Evolutionary conservation across 2,797 vertebrate species (phyloP).

Genomic region (Pogoniulus pusillus): DNA sequence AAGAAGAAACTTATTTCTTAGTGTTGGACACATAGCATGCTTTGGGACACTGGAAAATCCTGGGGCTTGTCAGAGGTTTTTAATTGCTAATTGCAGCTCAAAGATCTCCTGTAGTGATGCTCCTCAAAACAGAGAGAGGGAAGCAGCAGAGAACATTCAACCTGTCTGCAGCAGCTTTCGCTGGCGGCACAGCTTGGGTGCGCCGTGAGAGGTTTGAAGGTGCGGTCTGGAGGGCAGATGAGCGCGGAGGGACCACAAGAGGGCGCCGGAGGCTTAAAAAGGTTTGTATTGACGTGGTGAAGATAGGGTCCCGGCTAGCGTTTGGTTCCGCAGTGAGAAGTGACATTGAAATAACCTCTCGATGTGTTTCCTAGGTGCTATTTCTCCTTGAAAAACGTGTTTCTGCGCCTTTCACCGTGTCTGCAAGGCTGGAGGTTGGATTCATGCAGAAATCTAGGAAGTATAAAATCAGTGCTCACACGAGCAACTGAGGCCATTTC

Average conservation of each 20-base stretch:
- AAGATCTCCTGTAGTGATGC: background rate
- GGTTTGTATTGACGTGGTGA: background rate
- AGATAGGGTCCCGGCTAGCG: background rate
- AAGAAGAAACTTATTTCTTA: slow-evolving; percentile 23
- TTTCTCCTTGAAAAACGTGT: background rate
- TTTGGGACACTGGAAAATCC: background rate
- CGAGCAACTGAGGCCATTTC: background rate
- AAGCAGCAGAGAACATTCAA: background rate
- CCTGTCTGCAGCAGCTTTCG: background rate
- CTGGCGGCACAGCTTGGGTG: background rate
- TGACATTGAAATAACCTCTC: background rate
- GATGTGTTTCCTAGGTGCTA: background rate
- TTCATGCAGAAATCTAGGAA: background rate
- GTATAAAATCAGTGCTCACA: background rate
- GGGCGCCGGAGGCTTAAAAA: slow-evolving; percentile 14
- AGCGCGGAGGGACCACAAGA: slow-evolving; percentile 12
- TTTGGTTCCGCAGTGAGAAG: background rate
- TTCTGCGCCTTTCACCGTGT: background rate
- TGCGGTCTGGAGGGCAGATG: background rate
- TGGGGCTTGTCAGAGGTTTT: background rate
- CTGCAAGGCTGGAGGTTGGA: background rate
- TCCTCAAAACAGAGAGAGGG: background rate
- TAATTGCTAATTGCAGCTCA: background rate
- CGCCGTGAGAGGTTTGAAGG: background rate
- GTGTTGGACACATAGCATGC: background rate